Evolutionary conservation across 2,888 invertebrate genomes (phyloP).

Genomic region (Allacma fusca): DNA sequence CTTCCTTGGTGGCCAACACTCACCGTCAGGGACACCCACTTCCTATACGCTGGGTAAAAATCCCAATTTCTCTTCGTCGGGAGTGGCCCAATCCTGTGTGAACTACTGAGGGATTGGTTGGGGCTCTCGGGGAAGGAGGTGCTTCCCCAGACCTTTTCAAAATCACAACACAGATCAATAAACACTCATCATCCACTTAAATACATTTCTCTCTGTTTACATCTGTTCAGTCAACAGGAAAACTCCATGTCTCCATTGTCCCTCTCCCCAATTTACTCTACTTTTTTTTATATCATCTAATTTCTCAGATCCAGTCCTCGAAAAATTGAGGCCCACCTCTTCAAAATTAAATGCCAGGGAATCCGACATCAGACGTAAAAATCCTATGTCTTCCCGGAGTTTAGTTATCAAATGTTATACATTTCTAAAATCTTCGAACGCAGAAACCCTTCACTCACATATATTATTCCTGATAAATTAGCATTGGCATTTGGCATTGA

Average conservation of each 20-base stretch:
- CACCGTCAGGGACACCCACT: slow-evolving; percentile 30
- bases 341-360: no score
- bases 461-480: no score
- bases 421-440: no score
- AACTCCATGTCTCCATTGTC: slow-evolving; percentile 23
- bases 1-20: slow-evolving; percentile 37
- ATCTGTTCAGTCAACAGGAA: slow-evolving; percentile 33
- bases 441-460: no score
- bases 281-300: not conserved
- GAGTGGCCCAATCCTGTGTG: slow-evolving; percentile 34
- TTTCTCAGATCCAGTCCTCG: no score
- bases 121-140: slow-evolving; percentile 14
- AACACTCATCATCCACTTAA: slow-evolving; percentile 39
- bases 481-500: no score
- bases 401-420: no score
- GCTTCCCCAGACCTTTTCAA: slow-evolving; percentile 1
- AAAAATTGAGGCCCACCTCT: no score
- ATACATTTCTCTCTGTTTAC: slow-evolving; percentile 36
- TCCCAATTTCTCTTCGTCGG: slow-evolving; percentile 16
- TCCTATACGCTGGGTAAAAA: slow-evolving; percentile 38
- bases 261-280: slow-evolving; percentile 7
- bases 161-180: slow-evolving; percentile 43
- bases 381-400: no score
- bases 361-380: no score
- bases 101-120: slow-evolving; percentile 31